phyloP scores from a whole-genome alignment of 2,797 vertebrate genomes.

The Arnoldichthys spilopterus region DNA sequence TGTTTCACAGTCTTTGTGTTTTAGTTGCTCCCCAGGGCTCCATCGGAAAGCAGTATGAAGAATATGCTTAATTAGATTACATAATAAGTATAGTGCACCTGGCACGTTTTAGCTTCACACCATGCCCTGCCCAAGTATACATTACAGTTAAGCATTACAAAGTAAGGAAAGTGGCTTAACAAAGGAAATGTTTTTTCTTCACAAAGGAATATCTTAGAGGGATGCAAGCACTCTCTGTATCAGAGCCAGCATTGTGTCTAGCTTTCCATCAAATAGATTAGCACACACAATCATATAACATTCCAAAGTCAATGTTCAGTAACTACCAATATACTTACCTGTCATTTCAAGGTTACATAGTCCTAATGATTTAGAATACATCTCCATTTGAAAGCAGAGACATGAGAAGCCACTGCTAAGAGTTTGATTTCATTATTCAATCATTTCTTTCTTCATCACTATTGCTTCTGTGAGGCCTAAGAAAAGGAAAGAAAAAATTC shows the following conservation, averaged over 20 bases:
- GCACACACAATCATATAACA: slow-evolving; percentile 40
- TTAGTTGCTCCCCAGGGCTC: slow-evolving; percentile 63
- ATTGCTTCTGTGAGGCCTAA: slow-evolving; percentile 11
- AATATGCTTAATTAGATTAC: slow-evolving; percentile 67
- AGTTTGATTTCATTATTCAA: slow-evolving; percentile 44
- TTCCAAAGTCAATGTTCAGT: slow-evolving; percentile 41
- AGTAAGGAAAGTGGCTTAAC: slow-evolving; percentile 23
- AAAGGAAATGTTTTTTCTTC: not conserved
- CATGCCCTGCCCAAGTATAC: slow-evolving; percentile 29
- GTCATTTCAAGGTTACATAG: slow-evolving; percentile 48
- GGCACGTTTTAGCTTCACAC: slow-evolving; percentile 35
- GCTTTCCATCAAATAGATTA: slow-evolving; percentile 40
- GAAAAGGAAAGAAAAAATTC: slow-evolving; percentile 5
- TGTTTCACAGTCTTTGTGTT: slow-evolving; percentile 61
- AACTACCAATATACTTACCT: slow-evolving; percentile 44
- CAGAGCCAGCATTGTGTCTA: slow-evolving; percentile 10
- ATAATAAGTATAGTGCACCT: slow-evolving; percentile 56
- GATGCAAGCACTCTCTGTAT: not conserved
- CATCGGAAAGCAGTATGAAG: slow-evolving; percentile 55
- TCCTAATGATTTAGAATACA: slow-evolving; percentile 37
- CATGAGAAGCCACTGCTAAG: slow-evolving; percentile 26
- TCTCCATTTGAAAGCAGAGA: slow-evolving; percentile 21
- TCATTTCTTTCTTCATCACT: slow-evolving; percentile 35
- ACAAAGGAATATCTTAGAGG: slow-evolving; percentile 15
- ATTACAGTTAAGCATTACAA: slow-evolving; percentile 29